Evolutionary conservation across 2,113 vertebrate species (phyloP).

Genomic region (Gambusia affinis): DNA sequence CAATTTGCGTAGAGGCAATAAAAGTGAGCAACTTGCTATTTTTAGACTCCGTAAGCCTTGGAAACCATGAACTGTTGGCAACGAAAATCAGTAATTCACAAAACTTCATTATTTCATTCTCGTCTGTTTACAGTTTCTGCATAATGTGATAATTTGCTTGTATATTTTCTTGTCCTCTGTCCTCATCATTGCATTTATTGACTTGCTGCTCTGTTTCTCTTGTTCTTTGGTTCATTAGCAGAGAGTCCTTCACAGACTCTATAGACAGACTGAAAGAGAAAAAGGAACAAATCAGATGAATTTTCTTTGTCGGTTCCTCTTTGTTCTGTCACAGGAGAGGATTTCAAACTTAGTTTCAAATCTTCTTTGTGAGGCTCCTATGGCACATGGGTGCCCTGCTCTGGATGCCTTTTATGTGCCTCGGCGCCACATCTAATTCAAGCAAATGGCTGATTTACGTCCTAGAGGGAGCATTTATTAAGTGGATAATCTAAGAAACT

Average conservation of each 20-base stretch:
- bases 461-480: slow-evolving; percentile 19
- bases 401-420: slow-evolving; percentile 45
- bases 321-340: slow-evolving; percentile 27
- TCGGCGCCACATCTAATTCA: slow-evolving; percentile 24
- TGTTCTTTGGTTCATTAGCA: slow-evolving; percentile 6
- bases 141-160: slow-evolving; percentile 25
- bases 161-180: slow-evolving; percentile 17
- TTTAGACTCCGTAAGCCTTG: slow-evolving; percentile 39
- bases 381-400: slow-evolving; percentile 35
- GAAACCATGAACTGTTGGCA: slow-evolving; percentile 40
- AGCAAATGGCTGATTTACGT: slow-evolving; percentile 23
- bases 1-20: slow-evolving; percentile 27
- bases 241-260: slow-evolving; percentile 3
- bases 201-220: slow-evolving; percentile 17
- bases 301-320: slow-evolving; percentile 30
- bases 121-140: slow-evolving; percentile 16
- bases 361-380: slow-evolving; percentile 41
- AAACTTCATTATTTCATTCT: slow-evolving; percentile 13
- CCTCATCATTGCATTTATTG: slow-evolving; percentile 20
- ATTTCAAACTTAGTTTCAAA: slow-evolving; percentile 22
- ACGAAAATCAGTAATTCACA: slow-evolving; percentile 35
- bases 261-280: slow-evolving; percentile 14
- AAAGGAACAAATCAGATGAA: slow-evolving; percentile 21
- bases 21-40: slow-evolving; percentile 53
- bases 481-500: slow-evolving; percentile 23